Evolutionary conservation across 2,797 vertebrate genomes (phyloP).

Genomic region (Anguilla obscura): DNA sequence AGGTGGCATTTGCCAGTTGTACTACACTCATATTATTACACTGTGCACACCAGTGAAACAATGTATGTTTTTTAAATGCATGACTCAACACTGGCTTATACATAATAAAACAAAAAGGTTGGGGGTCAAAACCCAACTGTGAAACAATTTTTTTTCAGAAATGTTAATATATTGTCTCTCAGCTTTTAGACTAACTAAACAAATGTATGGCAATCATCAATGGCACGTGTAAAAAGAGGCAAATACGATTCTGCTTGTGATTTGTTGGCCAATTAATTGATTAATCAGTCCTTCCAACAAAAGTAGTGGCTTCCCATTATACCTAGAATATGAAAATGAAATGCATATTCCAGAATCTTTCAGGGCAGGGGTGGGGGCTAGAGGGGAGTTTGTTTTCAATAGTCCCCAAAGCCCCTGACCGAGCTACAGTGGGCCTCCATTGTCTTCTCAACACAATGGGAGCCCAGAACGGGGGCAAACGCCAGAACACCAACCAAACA

Average conservation of each 20-base stretch:
- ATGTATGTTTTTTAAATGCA: conserved; percentile 16
- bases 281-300: neutral
- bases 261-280: neutral
- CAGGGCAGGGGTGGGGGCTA: conserved; percentile 35
- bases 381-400: conserved; percentile 34
- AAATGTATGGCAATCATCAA: neutral
- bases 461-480: conserved; percentile 30
- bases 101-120: conserved; percentile 42
- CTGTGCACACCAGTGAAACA: conserved; percentile 33
- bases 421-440: conserved; percentile 30
- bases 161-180: neutral
- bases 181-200: neutral
- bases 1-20: neutral
- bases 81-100: conserved; percentile 24
- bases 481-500: conserved; percentile 45
- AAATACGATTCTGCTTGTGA: neutral
- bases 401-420: conserved; percentile 35
- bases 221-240: neutral
- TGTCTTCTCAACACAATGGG: conserved; percentile 40
- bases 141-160: neutral
- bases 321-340: conserved; percentile 28
- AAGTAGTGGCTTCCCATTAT: neutral
- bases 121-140: conserved; percentile 36
- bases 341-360: conserved; percentile 57
- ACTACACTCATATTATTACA: neutral